Evolutionary conservation across 2,113 vertebrate genomes (phyloP).

Genomic region (Larimichthys crocea): DNA sequence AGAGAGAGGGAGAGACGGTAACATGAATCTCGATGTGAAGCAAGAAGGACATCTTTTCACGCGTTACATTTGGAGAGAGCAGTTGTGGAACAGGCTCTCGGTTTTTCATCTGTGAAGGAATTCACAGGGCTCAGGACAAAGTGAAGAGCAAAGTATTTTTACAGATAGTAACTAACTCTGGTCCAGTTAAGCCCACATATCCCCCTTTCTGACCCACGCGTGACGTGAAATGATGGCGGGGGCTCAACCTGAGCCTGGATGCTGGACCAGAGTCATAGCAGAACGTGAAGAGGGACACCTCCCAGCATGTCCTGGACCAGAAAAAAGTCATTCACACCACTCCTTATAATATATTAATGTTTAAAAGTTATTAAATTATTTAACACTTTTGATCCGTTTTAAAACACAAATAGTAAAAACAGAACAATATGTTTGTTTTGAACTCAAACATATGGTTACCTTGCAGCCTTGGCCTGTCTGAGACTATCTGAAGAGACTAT

Average conservation of each 20-base stretch:
- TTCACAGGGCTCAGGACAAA: background rate
- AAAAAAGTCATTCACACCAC: background rate
- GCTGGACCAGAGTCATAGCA: background rate
- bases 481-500: too few relatives aligned
- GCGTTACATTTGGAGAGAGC: slow-evolving; percentile 37
- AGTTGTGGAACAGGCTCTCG: background rate
- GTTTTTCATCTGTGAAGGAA: slow-evolving; percentile 5
- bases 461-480: too few relatives aligned
- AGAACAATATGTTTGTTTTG: too few relatives aligned
- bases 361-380: background rate
- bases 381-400: too few relatives aligned
- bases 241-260: background rate
- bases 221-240: background rate
- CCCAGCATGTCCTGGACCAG: background rate
- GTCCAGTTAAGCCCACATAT: background rate
- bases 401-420: too few relatives aligned
- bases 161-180: background rate
- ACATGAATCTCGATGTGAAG: slow-evolving; percentile 17
- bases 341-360: background rate
- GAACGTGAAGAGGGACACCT: background rate
- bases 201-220: background rate
- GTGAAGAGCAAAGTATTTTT: background rate
- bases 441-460: too few relatives aligned
- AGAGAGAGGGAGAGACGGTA: background rate
- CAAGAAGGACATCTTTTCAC: slow-evolving; percentile 22